Evolutionary conservation across 1,140 invertebrate species (phyloP).

Genomic region (Phocides pigmalion): DNA sequence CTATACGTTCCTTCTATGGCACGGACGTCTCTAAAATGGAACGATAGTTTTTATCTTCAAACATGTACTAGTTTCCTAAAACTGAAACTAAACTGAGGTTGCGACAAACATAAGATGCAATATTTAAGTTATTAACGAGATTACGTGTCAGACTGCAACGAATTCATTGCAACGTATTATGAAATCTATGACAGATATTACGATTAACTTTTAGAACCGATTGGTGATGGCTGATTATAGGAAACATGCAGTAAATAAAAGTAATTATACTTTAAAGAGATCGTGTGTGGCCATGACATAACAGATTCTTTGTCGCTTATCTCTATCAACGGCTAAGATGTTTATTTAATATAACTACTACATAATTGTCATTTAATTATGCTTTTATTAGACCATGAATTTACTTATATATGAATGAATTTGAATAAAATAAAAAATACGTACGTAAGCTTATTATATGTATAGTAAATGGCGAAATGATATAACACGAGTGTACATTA

Average conservation of each 20-base stretch:
- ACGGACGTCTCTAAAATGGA: background rate
- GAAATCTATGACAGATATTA: background rate
- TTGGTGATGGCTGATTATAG: background rate
- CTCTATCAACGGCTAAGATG: background rate
- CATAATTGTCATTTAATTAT: background rate
- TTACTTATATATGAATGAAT: background rate
- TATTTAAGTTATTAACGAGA: no score
- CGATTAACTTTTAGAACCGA: background rate
- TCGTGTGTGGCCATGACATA: slow-evolving; percentile 40
- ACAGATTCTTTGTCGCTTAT: slow-evolving; percentile 23
- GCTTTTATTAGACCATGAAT: background rate
- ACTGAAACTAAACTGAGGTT: background rate
- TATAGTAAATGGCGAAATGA: background rate
- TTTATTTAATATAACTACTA: background rate
- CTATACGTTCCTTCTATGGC: slow-evolving; percentile 14
- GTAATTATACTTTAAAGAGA: slow-evolving; percentile 45
- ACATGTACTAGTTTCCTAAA: background rate
- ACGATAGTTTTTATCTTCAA: slow-evolving; percentile 13
- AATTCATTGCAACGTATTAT: background rate
- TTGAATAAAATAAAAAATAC: no score
- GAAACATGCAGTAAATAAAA: slow-evolving; percentile 17
- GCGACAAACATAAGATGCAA: no score
- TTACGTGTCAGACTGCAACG: no score
- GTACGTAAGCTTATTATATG: background rate
- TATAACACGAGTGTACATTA: background rate